Conservation (phyloP, 2,888 invertebrate genomes). For the Zeuzera pyrina region DNA sequence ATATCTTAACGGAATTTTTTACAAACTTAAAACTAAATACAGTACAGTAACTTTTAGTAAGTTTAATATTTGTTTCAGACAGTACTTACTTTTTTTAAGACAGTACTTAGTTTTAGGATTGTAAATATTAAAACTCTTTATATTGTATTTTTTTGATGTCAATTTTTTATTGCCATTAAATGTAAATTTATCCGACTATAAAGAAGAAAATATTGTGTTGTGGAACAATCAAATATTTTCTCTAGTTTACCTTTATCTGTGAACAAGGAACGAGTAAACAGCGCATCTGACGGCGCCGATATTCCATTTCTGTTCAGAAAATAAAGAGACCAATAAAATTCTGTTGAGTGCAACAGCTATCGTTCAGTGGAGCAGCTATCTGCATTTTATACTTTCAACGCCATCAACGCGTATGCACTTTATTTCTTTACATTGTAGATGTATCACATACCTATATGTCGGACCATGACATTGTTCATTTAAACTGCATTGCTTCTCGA, state of each 20-base stretch:
- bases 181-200: background rate
- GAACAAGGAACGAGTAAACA: conserved; percentile 20
- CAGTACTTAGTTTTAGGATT: too few relatives aligned
- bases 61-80: too few relatives aligned
- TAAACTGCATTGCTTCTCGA: too few relatives aligned
- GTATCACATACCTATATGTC: conserved; percentile 17
- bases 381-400: conserved; percentile 57
- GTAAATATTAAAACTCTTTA: background rate
- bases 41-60: too few relatives aligned
- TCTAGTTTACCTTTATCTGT: conserved; percentile 6
- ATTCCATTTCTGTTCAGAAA: conserved; percentile 26
- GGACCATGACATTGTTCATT: conserved; percentile 43
- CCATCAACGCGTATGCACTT: conserved; percentile 35
- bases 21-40: too few relatives aligned
- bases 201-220: background rate
- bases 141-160: background rate
- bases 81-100: too few relatives aligned
- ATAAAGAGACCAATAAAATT: conserved; percentile 50
- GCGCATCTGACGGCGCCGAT: conserved; percentile 14
- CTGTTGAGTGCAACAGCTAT: conserved; percentile 43
- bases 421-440: conserved; percentile 50
- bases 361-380: conserved; percentile 49
- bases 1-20: too few relatives aligned
- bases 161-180: background rate
- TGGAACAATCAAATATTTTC: conserved; percentile 13